Evolutionary conservation across 2,113 vertebrate species (phyloP), one percentile per base, ranked within the genome.

Genomic region (Chaenocephalus aceratus): DNA sequence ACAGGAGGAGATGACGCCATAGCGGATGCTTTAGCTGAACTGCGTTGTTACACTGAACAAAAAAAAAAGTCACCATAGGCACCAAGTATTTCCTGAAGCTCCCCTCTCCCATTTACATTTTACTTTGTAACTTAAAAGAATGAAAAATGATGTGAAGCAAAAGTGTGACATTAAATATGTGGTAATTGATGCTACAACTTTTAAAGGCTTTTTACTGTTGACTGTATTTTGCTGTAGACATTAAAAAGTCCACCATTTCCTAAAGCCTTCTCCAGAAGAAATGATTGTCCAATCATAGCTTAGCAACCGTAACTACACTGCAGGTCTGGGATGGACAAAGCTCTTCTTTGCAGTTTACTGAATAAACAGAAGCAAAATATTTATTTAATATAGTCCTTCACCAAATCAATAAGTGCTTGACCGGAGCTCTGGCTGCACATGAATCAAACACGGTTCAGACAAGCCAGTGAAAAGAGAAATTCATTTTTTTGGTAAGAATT

Each of bases 1-100:
- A 44, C 10, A 34, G 52, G 10, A 34, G 21, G 7, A 13, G 12
- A 41, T 48, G 44, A 62, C 14, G 16, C 3, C 16, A 6, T 7
- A 13, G 18, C 59, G 56, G 46, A 21, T 30, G 41, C n/a, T 5
- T 41, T 15, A 44, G 49, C 1, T 5, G 36, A 18, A 41, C 54
- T 23, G 12, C 15, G 36, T 1, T 59, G 45, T 1, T 64, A 21
- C 21, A 21, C 21, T 21, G 21, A 21, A 21, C 21, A 21, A 21
- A 21, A 21, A 21, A 21, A 21, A 21, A 21, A 21, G 21, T 21
- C 21, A 21, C 21, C 21, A 21, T 21, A 21, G 21, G 21, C 93
- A 93, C 92, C 86, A 84, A 72, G 26, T 75, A 61, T 68, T 83
- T 82, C 41, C 64, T 82, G 80, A 68, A 91, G 74, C 76, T 86